Evolutionary conservation across 2,888 invertebrate species (phyloP), one percentile per base, ranked within the genome.

Genomic region (Drosophila meridionalis): DNA sequence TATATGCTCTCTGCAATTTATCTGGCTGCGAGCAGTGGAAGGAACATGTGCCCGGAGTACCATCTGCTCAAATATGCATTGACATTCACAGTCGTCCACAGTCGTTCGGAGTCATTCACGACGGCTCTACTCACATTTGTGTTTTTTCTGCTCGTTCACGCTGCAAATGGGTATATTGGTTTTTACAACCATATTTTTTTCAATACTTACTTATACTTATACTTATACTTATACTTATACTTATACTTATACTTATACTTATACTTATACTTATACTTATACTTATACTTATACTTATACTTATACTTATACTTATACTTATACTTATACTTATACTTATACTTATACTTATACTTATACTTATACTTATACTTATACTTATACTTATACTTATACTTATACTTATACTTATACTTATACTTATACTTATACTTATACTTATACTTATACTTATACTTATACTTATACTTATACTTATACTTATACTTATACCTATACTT

Each of bases 1-100:
- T 43, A 38, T 4, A 55, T 28, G 14, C 26, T 32, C 14, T 26
- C 57, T 26, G 53, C 53, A 53, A 53, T 53, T 28, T 53, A 20
- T 50, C 50, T 32, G 52, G 34, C 34, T 5, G 34, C 34, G 12
- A 36, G 12, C 52, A 52, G 26, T 52, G 50, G 50, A 11, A 26
- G 7, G 34, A 34, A 26, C 34, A 52, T 52, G 36, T 52, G 36
- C 12, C 52, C 34, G 26, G 8, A 42, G 14, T 28, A 36, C 9
- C 56, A 57, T 36, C 71, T 72, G 73, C 66, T 73, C 67, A 73
- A 60, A 73, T 73, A 73, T 73, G 74, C 73, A 73, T 73, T 72
- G 42, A 32, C 56, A 56, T 56, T 52, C 70, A 26, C 47, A 63
- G 63, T 36, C 60, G 61, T 50, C 58, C 42, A 38, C 36, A 52